phyloP scores from a whole-genome alignment of 1,140 invertebrate species.

The Drosophila auraria region DNA sequence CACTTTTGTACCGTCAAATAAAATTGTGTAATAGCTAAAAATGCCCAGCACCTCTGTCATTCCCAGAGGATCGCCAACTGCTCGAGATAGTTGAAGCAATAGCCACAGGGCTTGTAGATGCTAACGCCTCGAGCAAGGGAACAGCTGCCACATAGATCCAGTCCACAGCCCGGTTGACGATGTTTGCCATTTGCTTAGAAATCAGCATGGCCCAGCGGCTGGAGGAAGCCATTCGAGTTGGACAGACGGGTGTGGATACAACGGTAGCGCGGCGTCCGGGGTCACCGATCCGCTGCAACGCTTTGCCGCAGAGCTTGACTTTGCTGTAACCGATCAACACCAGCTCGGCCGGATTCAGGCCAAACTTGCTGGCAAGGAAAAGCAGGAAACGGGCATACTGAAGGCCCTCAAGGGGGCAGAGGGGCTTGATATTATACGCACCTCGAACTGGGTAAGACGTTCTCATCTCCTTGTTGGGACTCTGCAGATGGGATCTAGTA shows the following conservation, averaged over 20 bases:
- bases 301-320: conserved; percentile 75
- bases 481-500: conserved; percentile 20
- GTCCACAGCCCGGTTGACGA: conserved; percentile 86
- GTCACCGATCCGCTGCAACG: conserved; percentile 62
- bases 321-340: conserved; percentile 66
- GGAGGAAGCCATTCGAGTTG: conserved; percentile 86
- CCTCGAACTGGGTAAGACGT: conserved; percentile 80
- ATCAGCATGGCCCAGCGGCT: conserved; percentile 86
- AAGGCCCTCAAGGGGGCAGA: conserved; percentile 21
- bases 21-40: conserved; percentile 33
- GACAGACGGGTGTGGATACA: conserved; percentile 85
- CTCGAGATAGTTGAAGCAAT: conserved; percentile 21
- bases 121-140: conserved; percentile 81
- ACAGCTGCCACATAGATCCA: conserved; percentile 70
- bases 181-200: conserved; percentile 86
- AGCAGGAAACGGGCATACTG: conserved; percentile 40
- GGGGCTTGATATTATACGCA: conserved; percentile 86
- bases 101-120: conserved; percentile 58
- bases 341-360: conserved; percentile 23
- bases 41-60: conserved; percentile 21
- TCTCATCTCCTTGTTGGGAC: conserved; percentile 44
- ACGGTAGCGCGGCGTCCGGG: conserved; percentile 80
- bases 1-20: conserved; percentile 39
- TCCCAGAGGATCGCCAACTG: conserved; percentile 37
- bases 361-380: conserved; percentile 40